Conservation (phyloP, 2,113 vertebrate species). For the Cettia cetti region DNA sequence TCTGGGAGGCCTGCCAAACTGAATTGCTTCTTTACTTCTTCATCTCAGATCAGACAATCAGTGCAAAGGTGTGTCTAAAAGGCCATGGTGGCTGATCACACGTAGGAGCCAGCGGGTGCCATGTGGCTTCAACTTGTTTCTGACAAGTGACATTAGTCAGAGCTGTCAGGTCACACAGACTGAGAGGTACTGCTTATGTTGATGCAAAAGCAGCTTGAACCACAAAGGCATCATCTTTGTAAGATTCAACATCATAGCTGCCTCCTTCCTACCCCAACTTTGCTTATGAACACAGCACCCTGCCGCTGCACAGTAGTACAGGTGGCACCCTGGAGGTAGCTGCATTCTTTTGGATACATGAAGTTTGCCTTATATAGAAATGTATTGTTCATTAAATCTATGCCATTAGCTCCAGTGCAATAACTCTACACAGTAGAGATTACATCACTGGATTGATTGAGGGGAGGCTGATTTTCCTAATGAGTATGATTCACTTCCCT, state of each 20-base stretch:
- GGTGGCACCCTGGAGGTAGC: neutral
- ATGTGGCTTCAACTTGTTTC: neutral
- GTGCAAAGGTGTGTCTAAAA: neutral
- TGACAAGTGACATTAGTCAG: neutral
- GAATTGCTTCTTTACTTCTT: neutral
- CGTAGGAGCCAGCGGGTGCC: rapidly evolving
- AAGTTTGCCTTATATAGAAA: neutral
- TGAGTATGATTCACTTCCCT: conserved; percentile 7
- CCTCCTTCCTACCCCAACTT: neutral
- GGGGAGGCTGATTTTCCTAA: conserved; percentile 26
- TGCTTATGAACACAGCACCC: neutral
- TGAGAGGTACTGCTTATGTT: neutral
- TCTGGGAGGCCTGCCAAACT: neutral
- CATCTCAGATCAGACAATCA: neutral
- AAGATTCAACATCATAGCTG: neutral
- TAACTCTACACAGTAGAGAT: neutral
- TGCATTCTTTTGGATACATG: neutral
- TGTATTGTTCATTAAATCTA: neutral
- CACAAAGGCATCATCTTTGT: neutral
- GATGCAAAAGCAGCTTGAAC: neutral
- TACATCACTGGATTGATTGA: neutral
- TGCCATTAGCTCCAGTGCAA: neutral
- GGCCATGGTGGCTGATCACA: neutral
- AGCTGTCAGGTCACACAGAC: neutral
- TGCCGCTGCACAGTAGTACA: neutral